Conservation (phyloP, 2,113 vertebrate genomes). For the Mormoops blainvillei region DNA sequence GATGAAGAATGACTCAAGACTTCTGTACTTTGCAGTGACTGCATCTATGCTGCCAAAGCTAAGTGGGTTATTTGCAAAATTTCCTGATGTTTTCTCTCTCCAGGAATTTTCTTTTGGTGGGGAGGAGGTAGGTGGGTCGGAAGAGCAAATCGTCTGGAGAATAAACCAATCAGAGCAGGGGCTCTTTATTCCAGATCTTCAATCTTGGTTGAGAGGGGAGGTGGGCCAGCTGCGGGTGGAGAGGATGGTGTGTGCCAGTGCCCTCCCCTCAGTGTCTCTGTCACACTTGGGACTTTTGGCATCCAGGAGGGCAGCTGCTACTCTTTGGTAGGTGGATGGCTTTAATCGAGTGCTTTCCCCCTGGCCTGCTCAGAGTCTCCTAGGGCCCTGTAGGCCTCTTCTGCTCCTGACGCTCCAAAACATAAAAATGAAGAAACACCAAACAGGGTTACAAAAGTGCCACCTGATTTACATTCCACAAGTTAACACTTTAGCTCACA, state of each 20-base stretch:
- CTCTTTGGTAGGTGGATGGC: neutral
- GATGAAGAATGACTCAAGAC: neutral
- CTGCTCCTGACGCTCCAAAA: neutral
- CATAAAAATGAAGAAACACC: constrained; percentile 25
- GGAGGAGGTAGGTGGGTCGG: neutral
- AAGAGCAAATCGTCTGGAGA: neutral
- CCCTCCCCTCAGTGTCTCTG: neutral
- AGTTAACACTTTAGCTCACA: neutral
- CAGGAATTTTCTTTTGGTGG: neutral
- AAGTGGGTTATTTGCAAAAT: neutral
- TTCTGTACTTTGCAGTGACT: neutral
- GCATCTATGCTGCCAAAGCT: neutral
- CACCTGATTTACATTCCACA: neutral
- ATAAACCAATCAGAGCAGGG: neutral
- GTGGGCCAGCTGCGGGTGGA: neutral
- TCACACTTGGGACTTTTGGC: neutral
- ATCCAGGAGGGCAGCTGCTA: neutral
- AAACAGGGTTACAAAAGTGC: neutral
- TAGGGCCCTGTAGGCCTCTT: neutral
- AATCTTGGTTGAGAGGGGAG: neutral
- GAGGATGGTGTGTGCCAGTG: neutral
- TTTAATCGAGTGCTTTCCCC: neutral
- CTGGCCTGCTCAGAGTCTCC: neutral
- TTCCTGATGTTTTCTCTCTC: neutral
- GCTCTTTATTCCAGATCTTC: neutral